Percentiles rank a stretch among this genome's conserved stretches.
These are phyloP conservation scores for Zosterops borbonicus DNA, from an alignment of 2,113 vertebrate genomes.

Conservation along the genomic window DNA sequence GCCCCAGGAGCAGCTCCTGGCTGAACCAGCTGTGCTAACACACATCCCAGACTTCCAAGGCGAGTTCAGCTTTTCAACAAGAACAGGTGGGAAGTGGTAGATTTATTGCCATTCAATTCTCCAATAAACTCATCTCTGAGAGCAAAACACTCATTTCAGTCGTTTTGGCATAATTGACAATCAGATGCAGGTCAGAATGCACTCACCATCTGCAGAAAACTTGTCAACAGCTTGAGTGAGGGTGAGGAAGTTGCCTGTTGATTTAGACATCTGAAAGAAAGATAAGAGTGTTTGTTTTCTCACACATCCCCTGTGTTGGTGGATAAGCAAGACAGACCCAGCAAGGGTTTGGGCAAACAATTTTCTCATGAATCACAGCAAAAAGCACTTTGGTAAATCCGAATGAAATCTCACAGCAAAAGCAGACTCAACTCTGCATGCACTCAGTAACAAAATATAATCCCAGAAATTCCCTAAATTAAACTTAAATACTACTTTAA, in stretches of 20 bases:
- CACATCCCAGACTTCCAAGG: neutral
- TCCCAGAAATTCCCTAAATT: neutral
- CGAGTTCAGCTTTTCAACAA: neutral
- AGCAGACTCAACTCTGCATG: neutral
- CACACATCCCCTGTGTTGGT: neutral
- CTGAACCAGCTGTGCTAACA: neutral
- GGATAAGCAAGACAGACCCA: neutral
- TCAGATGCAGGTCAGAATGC: neutral
- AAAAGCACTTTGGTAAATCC: neutral
- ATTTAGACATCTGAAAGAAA: slow-evolving; percentile 94
- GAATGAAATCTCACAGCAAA: neutral
- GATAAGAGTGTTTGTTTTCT: neutral
- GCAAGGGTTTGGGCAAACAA: neutral
- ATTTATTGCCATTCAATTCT: neutral
- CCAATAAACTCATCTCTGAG: neutral
- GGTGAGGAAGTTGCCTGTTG: slow-evolving; percentile 97
- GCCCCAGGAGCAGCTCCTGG: neutral
- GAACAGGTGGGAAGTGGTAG: neutral
- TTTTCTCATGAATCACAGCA: neutral
- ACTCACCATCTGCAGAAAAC: slow-evolving; percentile 95
- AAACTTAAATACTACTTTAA: neutral
- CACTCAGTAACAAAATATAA: neutral
- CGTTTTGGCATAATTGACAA: neutral
- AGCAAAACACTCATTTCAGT: neutral
- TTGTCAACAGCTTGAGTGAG: slow-evolving; percentile 87